These are phyloP conservation scores for Arge pagana DNA, from an alignment of 2,888 invertebrate genomes.

Conservation along the genomic window DNA sequence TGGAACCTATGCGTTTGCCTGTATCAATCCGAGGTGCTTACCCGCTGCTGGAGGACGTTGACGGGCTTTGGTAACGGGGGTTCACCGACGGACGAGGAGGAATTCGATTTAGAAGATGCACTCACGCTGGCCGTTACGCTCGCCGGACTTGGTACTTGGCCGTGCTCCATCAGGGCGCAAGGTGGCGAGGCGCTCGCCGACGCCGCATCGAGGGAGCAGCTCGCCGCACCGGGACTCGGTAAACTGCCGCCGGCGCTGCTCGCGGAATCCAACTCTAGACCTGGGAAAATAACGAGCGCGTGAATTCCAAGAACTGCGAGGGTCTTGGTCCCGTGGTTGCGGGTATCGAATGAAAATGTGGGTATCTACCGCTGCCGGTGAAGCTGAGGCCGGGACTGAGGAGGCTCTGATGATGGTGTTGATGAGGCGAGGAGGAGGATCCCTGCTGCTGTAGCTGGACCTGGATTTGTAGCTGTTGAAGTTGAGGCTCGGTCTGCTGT, in stretches of 20 bases:
- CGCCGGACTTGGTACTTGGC: slow-evolving; percentile 52
- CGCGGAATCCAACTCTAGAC: slow-evolving; percentile 71
- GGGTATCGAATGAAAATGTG: background rate
- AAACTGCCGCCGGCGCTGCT: slow-evolving; percentile 76
- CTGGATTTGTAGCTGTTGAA: slow-evolving; percentile 72
- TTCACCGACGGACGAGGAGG: slow-evolving; percentile 65
- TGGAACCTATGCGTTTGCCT: slow-evolving; percentile 54
- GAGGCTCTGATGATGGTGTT: slow-evolving; percentile 45
- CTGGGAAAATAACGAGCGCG: slow-evolving; percentile 41
- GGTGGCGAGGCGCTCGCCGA: slow-evolving; percentile 54
- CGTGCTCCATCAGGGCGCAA: slow-evolving; percentile 54
- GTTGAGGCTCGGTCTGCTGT: slow-evolving; percentile 64
- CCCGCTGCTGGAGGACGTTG: slow-evolving; percentile 83
- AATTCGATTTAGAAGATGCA: slow-evolving; percentile 65
- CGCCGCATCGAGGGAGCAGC: slow-evolving; percentile 70
- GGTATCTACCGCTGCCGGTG: slow-evolving; percentile 63
- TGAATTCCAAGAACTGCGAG: too few species aligned
- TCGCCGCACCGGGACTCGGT: slow-evolving; percentile 78
- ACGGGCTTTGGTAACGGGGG: slow-evolving; percentile 64
- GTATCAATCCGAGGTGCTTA: slow-evolving; percentile 69
- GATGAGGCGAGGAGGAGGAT: slow-evolving; percentile 43
- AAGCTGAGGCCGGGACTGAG: slow-evolving; percentile 67
- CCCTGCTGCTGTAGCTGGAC: slow-evolving; percentile 71
- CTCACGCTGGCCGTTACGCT: slow-evolving; percentile 68
- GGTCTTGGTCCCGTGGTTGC: too few species aligned